These are phyloP conservation scores for Hypothenemus hampei DNA, from an alignment of 1,140 invertebrate genomes.

Conservation along the genomic window DNA sequence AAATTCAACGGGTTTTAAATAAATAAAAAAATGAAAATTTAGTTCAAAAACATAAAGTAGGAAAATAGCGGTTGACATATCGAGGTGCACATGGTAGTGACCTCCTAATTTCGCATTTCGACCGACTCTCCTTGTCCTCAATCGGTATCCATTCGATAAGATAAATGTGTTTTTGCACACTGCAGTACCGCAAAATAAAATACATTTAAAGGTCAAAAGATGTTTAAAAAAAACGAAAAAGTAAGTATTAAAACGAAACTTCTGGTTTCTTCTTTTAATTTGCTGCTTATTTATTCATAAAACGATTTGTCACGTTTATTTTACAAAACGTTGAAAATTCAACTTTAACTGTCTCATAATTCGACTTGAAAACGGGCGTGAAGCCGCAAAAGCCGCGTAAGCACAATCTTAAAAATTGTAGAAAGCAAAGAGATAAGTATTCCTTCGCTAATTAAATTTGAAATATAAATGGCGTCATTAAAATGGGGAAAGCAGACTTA, in stretches of 20 bases:
- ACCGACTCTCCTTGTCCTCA: slow-evolving; percentile 22
- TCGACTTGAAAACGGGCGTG: background rate
- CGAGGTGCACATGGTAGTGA: background rate
- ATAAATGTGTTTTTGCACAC: background rate
- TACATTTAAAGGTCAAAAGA: too few species aligned
- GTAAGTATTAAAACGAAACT: too few species aligned
- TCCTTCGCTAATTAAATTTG: slow-evolving; percentile 30
- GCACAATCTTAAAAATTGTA: background rate
- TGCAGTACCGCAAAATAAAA: too few species aligned
- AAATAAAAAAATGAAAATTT: background rate
- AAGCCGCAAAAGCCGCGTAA: background rate
- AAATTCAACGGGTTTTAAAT: background rate
- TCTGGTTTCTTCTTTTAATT: too few species aligned
- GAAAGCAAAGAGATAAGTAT: slow-evolving; percentile 21
- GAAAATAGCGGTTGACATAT: too few species aligned
- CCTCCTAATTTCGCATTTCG: slow-evolving; percentile 13
- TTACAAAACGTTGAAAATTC: too few species aligned
- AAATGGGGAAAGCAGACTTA: slow-evolving; percentile 16
- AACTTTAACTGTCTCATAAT: too few species aligned
- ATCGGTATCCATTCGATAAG: slow-evolving; percentile 15
- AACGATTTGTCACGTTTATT: too few species aligned
- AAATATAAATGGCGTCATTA: slow-evolving; percentile 35
- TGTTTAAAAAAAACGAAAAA: too few species aligned
- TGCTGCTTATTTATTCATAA: too few species aligned
- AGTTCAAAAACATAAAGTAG: too few species aligned